phyloP scores from a whole-genome alignment of 2,113 vertebrate species.

The Arvicanthis niloticus region DNA sequence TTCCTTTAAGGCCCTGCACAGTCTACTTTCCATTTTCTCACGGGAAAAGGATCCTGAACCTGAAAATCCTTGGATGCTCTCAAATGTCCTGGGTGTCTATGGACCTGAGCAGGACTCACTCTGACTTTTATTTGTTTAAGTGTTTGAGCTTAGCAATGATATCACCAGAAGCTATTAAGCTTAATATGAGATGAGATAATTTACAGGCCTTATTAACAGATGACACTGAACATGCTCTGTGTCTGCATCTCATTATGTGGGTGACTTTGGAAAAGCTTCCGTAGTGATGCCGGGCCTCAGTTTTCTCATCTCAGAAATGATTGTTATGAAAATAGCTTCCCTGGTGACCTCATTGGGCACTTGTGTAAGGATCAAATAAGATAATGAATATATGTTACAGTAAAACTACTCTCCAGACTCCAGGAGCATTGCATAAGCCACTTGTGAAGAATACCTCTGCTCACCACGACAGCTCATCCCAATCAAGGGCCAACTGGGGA shows the following conservation, averaged over 20 bases:
- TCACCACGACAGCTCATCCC: background rate
- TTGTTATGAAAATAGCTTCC: conserved; percentile 59
- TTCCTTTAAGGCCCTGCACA: background rate
- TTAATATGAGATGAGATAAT: conserved; percentile 76
- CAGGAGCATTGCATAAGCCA: background rate
- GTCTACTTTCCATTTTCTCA: conserved; percentile 26
- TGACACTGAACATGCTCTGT: conserved; percentile 9
- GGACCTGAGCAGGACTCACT: background rate
- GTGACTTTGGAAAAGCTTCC: conserved; percentile 66
- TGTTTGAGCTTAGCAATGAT: conserved; percentile 68
- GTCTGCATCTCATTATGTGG: conserved; percentile 59
- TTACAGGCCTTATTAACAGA: conserved; percentile 68
- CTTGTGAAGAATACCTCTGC: conserved; percentile 30
- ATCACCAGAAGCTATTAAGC: conserved; percentile 72
- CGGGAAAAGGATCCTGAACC: background rate
- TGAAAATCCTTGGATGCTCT: conserved; percentile 48
- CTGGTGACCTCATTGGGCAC: conserved; percentile 66
- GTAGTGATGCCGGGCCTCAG: background rate
- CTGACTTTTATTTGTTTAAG: conserved; percentile 71
- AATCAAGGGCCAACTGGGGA: background rate
- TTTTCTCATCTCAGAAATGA: conserved; percentile 76
- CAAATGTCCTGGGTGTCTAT: background rate
- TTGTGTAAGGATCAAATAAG: conserved; percentile 71
- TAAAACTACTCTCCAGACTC: conserved; percentile 40
- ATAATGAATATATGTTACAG: conserved; percentile 30